Conservation (phyloP, 2,888 invertebrate genomes). For the Bedellia somnulentella region DNA sequence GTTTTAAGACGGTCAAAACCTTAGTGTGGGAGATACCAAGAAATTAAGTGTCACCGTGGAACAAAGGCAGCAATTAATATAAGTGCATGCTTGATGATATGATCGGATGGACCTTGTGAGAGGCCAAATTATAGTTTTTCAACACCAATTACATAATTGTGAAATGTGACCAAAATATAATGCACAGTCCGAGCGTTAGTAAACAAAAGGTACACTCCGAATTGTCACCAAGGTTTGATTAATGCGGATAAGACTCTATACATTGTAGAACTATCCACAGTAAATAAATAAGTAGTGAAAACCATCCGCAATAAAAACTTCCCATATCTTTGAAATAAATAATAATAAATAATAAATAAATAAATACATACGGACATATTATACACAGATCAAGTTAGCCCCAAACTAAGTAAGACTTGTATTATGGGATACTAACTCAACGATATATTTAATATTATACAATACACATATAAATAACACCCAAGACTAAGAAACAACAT, state of each 20-base stretch:
- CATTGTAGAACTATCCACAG: no score
- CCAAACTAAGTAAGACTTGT: no score
- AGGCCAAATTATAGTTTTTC: constrained; percentile 42
- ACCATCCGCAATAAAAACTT: no score
- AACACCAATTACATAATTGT: constrained; percentile 34
- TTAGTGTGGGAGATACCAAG: constrained; percentile 24
- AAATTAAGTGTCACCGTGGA: constrained; percentile 39
- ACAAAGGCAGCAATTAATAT: constrained; percentile 39
- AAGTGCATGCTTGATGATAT: constrained; percentile 42
- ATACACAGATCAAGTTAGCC: no score
- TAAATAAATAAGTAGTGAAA: no score
- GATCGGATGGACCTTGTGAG: constrained; percentile 38
- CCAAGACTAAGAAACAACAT: no score
- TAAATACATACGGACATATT: no score
- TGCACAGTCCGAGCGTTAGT: constrained; percentile 22
- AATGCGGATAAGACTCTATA: constrained; percentile 22
- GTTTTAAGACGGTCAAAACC: constrained; percentile 3
- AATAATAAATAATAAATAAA: no score
- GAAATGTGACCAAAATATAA: constrained; percentile 36
- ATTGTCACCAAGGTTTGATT: constrained; percentile 16
- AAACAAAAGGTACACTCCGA: constrained; percentile 15
- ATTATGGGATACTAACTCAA: no score
- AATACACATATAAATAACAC: no score
- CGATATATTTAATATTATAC: no score
- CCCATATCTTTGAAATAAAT: no score